phyloP scores from a whole-genome alignment of 2,113 vertebrate species.

The Taurulus bubalis region DNA sequence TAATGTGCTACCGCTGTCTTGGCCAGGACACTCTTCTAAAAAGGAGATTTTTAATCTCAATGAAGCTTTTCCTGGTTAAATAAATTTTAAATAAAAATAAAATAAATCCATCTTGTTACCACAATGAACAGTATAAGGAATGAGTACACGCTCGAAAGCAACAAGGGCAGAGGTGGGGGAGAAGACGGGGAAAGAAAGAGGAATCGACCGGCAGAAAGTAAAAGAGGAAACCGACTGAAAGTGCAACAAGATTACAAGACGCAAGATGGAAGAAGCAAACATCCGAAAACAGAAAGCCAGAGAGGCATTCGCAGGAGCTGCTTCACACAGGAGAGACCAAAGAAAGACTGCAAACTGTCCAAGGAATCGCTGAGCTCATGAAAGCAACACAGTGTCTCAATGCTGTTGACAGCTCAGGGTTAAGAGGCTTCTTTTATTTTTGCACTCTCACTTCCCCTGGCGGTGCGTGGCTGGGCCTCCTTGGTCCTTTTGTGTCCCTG shows the following conservation, averaged over 20 bases:
- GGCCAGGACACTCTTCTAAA: too few species aligned
- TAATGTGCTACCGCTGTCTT: too few species aligned
- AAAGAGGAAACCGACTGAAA: background rate
- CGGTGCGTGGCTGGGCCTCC: conserved; percentile 60
- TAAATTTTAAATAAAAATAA: too few species aligned
- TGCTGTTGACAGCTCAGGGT: conserved; percentile 57
- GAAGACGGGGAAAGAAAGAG: background rate
- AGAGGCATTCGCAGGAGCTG: background rate
- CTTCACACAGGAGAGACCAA: background rate
- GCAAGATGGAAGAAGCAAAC: background rate
- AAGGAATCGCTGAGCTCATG: background rate
- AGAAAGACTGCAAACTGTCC: conserved; percentile 4
- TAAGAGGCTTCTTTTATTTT: conserved; percentile 40
- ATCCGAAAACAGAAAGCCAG: background rate
- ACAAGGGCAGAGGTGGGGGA: background rate
- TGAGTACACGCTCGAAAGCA: background rate
- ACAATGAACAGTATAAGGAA: background rate
- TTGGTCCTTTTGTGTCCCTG: conserved; percentile 67
- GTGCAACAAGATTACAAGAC: background rate
- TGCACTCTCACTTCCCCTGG: conserved; percentile 68
- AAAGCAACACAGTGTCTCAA: conserved; percentile 19
- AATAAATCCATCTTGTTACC: too few species aligned
- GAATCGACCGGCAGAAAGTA: background rate
- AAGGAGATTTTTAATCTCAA: too few species aligned
- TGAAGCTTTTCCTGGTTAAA: too few species aligned